These are phyloP conservation scores for Emydura subglobosa DNA, from an alignment of 2,113 vertebrate species.

Conservation along the genomic window DNA sequence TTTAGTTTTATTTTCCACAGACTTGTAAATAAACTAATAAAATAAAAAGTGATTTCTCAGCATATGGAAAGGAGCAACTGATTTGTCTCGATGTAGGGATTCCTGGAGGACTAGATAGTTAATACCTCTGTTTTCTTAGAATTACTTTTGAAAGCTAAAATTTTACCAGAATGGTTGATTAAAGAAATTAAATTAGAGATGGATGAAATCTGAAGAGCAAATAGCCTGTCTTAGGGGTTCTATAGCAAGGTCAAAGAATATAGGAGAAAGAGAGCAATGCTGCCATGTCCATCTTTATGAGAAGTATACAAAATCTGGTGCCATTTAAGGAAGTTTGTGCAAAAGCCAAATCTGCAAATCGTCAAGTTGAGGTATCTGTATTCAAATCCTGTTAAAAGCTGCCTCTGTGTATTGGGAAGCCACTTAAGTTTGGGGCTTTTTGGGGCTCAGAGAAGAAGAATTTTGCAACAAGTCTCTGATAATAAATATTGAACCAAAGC, in stretches of 20 bases:
- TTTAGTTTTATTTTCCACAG: neutral
- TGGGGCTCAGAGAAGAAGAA: neutral
- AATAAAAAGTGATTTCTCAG: neutral
- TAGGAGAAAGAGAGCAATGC: neutral
- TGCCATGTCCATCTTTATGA: neutral
- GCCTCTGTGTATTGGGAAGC: neutral
- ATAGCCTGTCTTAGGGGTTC: too few relatives aligned
- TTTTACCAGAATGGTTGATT: too few relatives aligned
- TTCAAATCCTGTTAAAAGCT: neutral
- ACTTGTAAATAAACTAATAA: too few relatives aligned
- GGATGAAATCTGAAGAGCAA: too few relatives aligned
- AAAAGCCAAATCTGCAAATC: neutral
- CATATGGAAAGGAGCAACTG: neutral
- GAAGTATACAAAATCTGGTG: neutral
- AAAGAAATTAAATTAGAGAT: too few relatives aligned
- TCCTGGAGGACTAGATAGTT: neutral
- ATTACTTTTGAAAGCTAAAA: neutral
- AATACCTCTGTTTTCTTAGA: neutral
- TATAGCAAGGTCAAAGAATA: neutral
- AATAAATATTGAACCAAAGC: neutral
- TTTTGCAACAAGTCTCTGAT: neutral
- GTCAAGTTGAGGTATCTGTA: neutral
- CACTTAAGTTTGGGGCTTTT: neutral
- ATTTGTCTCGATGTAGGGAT: neutral
- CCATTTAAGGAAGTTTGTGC: neutral